Evolutionary conservation across 1,140 invertebrate species (phyloP).

Genomic region (Drosophila pallidifrons): DNA sequence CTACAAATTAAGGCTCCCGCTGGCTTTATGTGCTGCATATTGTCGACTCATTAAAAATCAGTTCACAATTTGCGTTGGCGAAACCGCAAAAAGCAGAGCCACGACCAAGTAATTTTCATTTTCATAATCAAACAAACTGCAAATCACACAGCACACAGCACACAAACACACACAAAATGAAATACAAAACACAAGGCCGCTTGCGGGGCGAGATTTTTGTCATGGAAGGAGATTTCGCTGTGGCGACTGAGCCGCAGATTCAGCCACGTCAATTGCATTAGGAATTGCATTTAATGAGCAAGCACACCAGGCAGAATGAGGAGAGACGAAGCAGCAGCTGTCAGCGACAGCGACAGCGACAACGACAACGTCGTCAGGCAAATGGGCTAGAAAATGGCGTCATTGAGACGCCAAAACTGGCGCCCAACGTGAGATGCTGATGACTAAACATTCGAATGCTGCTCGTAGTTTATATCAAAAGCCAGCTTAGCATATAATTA

Average conservation of each 20-base stretch:
- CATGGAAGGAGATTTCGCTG: not conserved
- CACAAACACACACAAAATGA: conserved; percentile 19
- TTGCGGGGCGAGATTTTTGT: not conserved
- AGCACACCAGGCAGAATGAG: conserved; percentile 28
- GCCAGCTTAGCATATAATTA: conserved; percentile 13
- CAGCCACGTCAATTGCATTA: conserved; percentile 77
- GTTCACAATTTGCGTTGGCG: conserved; percentile 8
- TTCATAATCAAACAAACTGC: conserved; percentile 74
- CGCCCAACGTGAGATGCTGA: conserved; percentile 17
- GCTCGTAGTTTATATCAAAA: not conserved
- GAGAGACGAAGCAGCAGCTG: conserved; percentile 11
- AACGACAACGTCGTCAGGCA: conserved; percentile 37
- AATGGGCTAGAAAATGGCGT: conserved; percentile 73
- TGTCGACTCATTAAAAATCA: conserved; percentile 68
- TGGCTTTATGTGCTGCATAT: conserved; percentile 39
- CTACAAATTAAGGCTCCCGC: conserved; percentile 30
- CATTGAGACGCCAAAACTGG: conserved; percentile 59
- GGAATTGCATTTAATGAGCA: conserved; percentile 75
- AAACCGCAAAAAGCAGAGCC: conserved; percentile 37
- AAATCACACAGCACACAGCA: conserved; percentile 49
- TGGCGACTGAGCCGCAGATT: conserved; percentile 11
- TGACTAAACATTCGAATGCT: conserved; percentile 7
- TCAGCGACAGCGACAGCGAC: conserved; percentile 5
- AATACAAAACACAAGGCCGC: conserved; percentile 42
- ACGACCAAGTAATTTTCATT: conserved; percentile 67